Conservation (phyloP, 2,888 invertebrate genomes). For the Heliconius cydno region DNA sequence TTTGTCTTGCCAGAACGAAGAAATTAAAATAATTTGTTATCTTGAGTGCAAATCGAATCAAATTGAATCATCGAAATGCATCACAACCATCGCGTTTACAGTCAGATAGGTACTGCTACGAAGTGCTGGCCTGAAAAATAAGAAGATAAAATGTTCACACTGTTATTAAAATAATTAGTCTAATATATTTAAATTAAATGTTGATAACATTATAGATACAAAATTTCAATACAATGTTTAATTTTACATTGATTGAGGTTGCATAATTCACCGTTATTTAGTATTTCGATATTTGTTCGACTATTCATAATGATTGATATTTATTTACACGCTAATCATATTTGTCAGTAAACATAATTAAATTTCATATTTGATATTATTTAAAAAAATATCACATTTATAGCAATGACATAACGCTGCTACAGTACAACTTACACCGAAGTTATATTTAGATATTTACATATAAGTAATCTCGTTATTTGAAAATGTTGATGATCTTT, state of each 20-base stretch:
- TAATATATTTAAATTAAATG: neutral
- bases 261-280: neutral
- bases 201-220: neutral
- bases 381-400: neutral
- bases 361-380: neutral
- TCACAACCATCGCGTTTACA: too few species aligned
- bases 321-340: neutral
- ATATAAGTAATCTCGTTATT: neutral
- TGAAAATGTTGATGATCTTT: neutral
- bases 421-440: too few species aligned
- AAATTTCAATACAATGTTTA: neutral
- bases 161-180: neutral
- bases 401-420: neutral
- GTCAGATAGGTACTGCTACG: too few species aligned
- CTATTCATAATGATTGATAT: slow-evolving; percentile 2
- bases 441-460: neutral
- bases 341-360: neutral
- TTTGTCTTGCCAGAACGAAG: neutral
- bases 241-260: neutral
- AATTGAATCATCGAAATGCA: too few species aligned
- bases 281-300: neutral
- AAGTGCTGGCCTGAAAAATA: neutral
- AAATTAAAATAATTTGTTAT: neutral
- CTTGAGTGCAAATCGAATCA: too few species aligned
- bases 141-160: neutral